Evolutionary conservation across 37 sponge, comb jelly and placozoan genomes (phyloP), one percentile per base, ranked within the genome.

Genomic region (Theonella swinhoei): DNA sequence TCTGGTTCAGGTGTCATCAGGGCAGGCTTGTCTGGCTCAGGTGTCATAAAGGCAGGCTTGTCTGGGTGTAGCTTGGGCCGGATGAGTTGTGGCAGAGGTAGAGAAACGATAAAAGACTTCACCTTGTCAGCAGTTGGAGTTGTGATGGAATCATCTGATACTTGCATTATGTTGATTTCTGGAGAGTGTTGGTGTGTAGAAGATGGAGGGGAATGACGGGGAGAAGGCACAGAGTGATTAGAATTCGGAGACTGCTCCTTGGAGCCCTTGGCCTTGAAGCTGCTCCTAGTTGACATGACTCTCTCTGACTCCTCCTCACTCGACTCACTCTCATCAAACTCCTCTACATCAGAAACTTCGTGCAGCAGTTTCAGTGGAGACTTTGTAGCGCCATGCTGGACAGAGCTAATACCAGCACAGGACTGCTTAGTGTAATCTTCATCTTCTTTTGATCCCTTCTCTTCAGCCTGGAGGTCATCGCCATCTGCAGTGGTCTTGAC

Each of bases 301-400:
- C 71, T 70, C 24, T 35, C 39, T 36, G 36, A 1, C 1, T 60
- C 76, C 14, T 60, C n/a, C 17, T 29, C 76, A 76, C 75, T 5
- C 29, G 31, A 81, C 43, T 85, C 85, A 69, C 83, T 82, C 41
- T 88, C 88, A 38, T 89, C 84, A 74, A 89, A 89, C 29, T 83
- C 89, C 68, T 89, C 84, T 32, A 83, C 84, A 30, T 88, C 82
- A 25, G 88, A 88, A 24, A 41, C 35, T 0, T 42, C 71, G 39
- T 42, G 37, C 11, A 64, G 74, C 37, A 65, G 36, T 11, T 41
- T 33, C 29, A 25, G 19, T 32, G 22, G 54, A 66, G 67, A 9
- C 47, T 64, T 34, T 30, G 7, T 2, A 7, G 38, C 68, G 11
- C 14, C 54, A 47, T 7, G 14, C 54, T 47, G 54, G 54, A 47